These are phyloP conservation scores for Gymnoscopelus microlampas DNA, from an alignment of 2,797 vertebrate species.

Conservation along the genomic window DNA sequence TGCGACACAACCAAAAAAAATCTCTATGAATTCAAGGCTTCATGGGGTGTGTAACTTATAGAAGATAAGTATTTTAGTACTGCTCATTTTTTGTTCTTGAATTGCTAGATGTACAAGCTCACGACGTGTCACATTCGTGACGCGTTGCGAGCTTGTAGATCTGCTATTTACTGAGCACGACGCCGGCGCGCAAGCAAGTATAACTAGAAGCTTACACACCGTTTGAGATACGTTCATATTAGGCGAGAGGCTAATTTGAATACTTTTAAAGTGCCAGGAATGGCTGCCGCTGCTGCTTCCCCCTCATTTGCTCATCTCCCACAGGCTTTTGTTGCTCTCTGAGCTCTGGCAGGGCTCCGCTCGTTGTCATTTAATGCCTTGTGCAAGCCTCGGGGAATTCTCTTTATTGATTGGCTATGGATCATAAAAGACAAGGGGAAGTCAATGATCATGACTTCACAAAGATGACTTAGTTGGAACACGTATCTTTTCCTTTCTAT, in stretches of 20 bases:
- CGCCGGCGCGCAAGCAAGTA: constrained; percentile 19
- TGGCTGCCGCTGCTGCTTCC: constrained; percentile 13
- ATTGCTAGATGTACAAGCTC: too few species aligned
- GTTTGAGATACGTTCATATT: too few species aligned
- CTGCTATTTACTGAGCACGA: too few species aligned
- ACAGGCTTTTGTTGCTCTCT: constrained; percentile 13
- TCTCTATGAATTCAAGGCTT: too few species aligned
- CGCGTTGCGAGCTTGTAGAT: too few species aligned
- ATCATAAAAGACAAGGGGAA: constrained; percentile 32
- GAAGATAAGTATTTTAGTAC: too few species aligned
- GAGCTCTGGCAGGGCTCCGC: constrained; percentile 2
- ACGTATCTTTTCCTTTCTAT: background rate
- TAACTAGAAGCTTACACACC: too few species aligned
- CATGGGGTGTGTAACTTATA: too few species aligned
- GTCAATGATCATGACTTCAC: constrained; percentile 38
- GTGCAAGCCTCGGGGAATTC: constrained; percentile 37
- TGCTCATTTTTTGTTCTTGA: too few species aligned
- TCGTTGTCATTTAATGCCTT: constrained; percentile 15
- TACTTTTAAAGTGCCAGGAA: constrained; percentile 32
- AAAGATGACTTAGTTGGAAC: background rate
- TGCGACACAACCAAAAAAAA: too few species aligned
- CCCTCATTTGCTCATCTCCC: constrained; percentile 44
- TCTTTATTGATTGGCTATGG: constrained; percentile 42
- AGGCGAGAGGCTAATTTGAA: constrained; percentile 31
- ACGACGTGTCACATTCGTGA: too few species aligned